Evolutionary conservation across 2,888 invertebrate genomes (phyloP).

Genomic region (Noctua janthina): DNA sequence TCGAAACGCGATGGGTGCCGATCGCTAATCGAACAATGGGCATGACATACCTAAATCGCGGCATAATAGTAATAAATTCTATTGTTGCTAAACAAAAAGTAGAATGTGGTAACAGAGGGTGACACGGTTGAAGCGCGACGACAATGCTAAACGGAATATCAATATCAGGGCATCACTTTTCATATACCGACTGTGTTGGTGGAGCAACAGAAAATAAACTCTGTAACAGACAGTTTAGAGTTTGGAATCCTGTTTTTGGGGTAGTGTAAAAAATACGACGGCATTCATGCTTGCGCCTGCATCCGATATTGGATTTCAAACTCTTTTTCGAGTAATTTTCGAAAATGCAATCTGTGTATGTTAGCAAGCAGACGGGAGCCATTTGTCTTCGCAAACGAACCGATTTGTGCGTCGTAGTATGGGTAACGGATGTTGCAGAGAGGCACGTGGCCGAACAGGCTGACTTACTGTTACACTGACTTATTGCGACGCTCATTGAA

Average conservation of each 20-base stretch:
- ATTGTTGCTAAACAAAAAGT: constrained; percentile 81
- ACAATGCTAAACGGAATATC: constrained; percentile 78
- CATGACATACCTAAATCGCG: constrained; percentile 75
- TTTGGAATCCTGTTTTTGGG: constrained; percentile 59
- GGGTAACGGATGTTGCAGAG: constrained; percentile 87
- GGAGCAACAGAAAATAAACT: constrained; percentile 66
- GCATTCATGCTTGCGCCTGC: constrained; percentile 70
- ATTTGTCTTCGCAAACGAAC: constrained; percentile 90
- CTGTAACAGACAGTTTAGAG: constrained; percentile 48
- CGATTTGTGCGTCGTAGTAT: constrained; percentile 88
- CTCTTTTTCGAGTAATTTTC: constrained; percentile 86
- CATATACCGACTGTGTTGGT: constrained; percentile 69
- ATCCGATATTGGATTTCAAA: constrained; percentile 82
- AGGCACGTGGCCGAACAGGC: constrained; percentile 81
- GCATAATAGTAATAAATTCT: constrained; percentile 78
- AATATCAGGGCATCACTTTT: constrained; percentile 77
- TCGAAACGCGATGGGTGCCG: constrained; percentile 78
- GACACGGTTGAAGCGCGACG: constrained; percentile 79
- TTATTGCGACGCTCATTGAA: constrained; percentile 82
- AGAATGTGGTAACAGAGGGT: constrained; percentile 74
- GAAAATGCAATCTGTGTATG: constrained; percentile 83
- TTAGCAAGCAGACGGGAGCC: constrained; percentile 79
- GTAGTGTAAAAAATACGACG: constrained; percentile 72
- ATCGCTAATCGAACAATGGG: constrained; percentile 87
- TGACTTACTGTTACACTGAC: constrained; percentile 84